These are phyloP conservation scores for Elmis aenea DNA, from an alignment of 2,888 invertebrate species.

Conservation along the genomic window DNA sequence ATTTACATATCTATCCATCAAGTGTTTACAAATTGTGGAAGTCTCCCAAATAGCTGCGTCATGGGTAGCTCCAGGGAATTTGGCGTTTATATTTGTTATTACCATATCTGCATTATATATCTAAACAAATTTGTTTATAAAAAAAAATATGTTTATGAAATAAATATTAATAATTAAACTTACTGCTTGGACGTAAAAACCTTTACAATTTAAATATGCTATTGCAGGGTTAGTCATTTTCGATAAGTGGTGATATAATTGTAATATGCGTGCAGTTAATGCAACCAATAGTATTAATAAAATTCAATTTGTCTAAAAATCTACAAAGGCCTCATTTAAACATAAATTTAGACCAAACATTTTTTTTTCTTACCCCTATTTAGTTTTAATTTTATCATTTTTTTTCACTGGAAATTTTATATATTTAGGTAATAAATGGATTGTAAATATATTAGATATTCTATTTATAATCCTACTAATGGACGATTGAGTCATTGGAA, in stretches of 20 bases:
- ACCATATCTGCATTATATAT: constrained; percentile 10
- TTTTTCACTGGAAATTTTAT: constrained; percentile 5
- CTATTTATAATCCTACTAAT: too few species aligned
- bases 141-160: too few species aligned
- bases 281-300: constrained; percentile 5
- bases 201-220: constrained; percentile 10
- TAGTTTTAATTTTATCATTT: not conserved
- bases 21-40: constrained; percentile 2
- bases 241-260: constrained; percentile 5
- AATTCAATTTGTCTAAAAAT: constrained; percentile 5
- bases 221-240: constrained; percentile 2
- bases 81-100: constrained; percentile 7
- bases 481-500: constrained; percentile 7
- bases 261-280: constrained; percentile 10
- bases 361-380: not conserved
- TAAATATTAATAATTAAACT: too few species aligned
- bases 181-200: constrained; percentile 8
- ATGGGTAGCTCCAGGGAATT: constrained; percentile 12
- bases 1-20: constrained; percentile 2
- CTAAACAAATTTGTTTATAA: too few species aligned
- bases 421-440: constrained; percentile 4
- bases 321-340: too few species aligned
- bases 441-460: constrained; percentile 6
- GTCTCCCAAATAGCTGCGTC: constrained; percentile 13
- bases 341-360: not conserved